phyloP scores from a whole-genome alignment of 2,113 vertebrate genomes.

The Thamnaconus septentrionalis region DNA sequence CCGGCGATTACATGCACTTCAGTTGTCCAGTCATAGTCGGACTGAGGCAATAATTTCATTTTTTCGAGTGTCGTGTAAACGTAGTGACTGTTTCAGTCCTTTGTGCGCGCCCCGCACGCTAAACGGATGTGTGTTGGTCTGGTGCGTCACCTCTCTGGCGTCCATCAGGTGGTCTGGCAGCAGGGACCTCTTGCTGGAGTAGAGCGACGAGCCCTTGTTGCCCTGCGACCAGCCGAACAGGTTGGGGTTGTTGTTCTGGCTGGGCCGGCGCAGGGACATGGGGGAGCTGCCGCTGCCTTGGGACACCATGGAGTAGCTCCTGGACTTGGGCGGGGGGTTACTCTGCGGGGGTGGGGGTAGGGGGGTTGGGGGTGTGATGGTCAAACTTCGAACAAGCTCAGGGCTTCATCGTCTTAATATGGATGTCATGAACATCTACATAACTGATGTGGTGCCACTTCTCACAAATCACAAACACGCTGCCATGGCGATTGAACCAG shows the following conservation, averaged over 20 bases:
- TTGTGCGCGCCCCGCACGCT: no score
- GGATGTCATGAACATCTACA: no score
- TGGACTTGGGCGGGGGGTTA: slow-evolving; percentile 92
- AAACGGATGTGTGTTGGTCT: no score
- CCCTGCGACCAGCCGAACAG: slow-evolving; percentile 84
- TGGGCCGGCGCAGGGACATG: slow-evolving; percentile 84
- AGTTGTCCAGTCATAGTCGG: no score
- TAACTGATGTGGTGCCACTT: no score
- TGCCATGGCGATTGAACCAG: no score
- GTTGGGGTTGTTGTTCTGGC: slow-evolving; percentile 82
- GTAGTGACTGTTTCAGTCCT: no score
- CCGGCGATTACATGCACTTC: no score
- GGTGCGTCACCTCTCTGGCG: slow-evolving; percentile 85
- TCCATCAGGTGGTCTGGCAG: slow-evolving; percentile 93
- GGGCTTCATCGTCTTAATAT: no score
- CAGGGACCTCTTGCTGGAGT: slow-evolving; percentile 83
- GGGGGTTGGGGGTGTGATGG: background rate
- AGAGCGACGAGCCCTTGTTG: slow-evolving; percentile 79
- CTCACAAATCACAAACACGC: no score
- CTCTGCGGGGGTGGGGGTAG: slow-evolving; percentile 72
- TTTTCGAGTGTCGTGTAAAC: no score
- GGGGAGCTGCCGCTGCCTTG: slow-evolving; percentile 93
- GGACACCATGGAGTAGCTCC: slow-evolving; percentile 92
- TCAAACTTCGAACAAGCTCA: background rate
- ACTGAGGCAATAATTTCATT: no score